phyloP scores from a whole-genome alignment of 2,888 invertebrate genomes.

The Dendrolimus houi region DNA sequence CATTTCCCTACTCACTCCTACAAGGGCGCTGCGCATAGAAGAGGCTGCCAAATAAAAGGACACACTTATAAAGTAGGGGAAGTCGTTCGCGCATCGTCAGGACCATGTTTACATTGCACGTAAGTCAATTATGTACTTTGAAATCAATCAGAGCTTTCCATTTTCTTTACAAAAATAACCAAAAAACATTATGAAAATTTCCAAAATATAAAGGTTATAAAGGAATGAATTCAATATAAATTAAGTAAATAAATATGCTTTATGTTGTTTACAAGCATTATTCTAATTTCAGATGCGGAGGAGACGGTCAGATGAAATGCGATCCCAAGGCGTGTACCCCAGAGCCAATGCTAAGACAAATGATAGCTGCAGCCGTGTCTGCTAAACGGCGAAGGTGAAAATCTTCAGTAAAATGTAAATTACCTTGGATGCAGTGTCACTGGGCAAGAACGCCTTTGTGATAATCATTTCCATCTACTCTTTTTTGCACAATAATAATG shows the following conservation, averaged over 20 bases:
- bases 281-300: constrained; percentile 85
- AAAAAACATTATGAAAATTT: neutral
- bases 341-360: constrained; percentile 92
- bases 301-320: constrained; percentile 95
- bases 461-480: constrained; percentile 60
- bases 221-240: no score
- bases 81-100: constrained; percentile 88
- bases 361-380: constrained; percentile 89
- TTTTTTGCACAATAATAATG: constrained; percentile 71
- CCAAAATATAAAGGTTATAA: neutral
- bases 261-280: constrained; percentile 1
- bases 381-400: constrained; percentile 84
- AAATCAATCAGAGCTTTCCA: neutral
- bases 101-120: constrained; percentile 96
- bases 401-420: constrained; percentile 27
- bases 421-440: constrained; percentile 47
- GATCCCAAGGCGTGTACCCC: constrained; percentile 94
- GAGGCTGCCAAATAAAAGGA: constrained; percentile 91
- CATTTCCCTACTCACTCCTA: constrained; percentile 88
- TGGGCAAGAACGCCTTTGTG: constrained; percentile 51
- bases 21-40: constrained; percentile 82
- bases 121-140: constrained; percentile 73
- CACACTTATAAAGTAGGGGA: constrained; percentile 91
- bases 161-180: neutral
- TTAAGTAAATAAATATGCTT: neutral